Evolutionary conservation across 2,113 vertebrate species (phyloP).

Genomic region (Carettochelys insculpta): DNA sequence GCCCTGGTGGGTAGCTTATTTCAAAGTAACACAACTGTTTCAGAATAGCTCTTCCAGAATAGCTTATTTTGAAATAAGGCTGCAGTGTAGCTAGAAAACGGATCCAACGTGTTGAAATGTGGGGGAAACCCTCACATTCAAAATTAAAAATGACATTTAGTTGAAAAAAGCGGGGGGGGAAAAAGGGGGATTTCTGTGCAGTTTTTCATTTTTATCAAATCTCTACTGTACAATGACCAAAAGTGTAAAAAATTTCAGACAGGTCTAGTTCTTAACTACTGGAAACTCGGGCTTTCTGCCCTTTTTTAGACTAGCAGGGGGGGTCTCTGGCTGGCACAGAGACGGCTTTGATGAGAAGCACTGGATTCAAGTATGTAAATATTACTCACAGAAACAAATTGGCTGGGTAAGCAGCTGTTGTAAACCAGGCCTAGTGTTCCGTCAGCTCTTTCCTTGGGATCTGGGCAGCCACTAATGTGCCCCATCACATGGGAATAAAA

Average conservation of each 20-base stretch:
- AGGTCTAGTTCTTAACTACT: background rate
- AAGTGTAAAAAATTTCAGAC: background rate
- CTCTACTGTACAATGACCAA: background rate
- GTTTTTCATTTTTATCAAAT: background rate
- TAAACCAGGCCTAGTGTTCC: background rate
- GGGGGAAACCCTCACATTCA: background rate
- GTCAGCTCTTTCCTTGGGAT: slow-evolving; percentile 1
- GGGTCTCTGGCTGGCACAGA: background rate
- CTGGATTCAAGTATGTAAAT: background rate
- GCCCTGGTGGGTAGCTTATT: too few relatives aligned
- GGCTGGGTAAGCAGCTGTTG: background rate
- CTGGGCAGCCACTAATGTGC: background rate
- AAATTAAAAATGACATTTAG: background rate
- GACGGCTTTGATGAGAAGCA: background rate
- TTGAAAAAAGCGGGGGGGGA: background rate
- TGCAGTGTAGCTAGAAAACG: background rate
- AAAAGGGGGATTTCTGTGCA: accelerated
- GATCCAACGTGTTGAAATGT: accelerated
- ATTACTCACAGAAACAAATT: background rate
- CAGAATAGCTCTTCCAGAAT: too few relatives aligned
- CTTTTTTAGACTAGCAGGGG: accelerated
- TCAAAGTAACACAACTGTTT: too few relatives aligned
- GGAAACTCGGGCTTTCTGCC: background rate
- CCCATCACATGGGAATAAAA: accelerated
- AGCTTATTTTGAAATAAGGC: too few relatives aligned